Evolutionary conservation across 2,113 vertebrate species (phyloP).

Genomic region (Phalacrocorax pelagicus): DNA sequence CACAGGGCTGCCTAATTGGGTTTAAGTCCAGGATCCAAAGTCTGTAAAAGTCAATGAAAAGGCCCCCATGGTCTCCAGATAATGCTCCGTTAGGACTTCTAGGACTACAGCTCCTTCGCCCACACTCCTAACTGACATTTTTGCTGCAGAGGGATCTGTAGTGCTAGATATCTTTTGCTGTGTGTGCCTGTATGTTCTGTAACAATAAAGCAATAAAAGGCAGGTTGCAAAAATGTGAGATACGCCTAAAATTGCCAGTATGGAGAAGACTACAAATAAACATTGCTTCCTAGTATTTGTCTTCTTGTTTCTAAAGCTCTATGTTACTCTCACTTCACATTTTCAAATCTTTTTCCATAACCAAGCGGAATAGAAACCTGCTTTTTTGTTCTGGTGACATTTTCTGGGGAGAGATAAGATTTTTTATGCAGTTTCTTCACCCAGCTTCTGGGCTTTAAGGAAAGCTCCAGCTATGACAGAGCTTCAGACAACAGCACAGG

Average conservation of each 20-base stretch:
- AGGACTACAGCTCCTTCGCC: neutral
- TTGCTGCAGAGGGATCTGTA: neutral
- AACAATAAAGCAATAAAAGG: neutral
- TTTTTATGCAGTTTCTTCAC: neutral
- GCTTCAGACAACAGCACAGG: neutral
- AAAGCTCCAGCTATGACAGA: neutral
- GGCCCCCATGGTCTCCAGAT: neutral
- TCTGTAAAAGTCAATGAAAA: neutral
- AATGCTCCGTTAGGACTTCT: neutral
- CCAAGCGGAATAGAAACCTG: neutral
- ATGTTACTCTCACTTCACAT: constrained; percentile 2
- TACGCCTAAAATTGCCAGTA: neutral
- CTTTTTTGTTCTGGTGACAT: neutral
- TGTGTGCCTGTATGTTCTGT: neutral
- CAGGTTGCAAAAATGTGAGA: neutral
- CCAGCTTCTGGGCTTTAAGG: neutral
- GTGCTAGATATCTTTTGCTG: neutral
- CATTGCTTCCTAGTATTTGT: neutral
- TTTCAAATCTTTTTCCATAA: neutral
- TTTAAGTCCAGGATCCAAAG: neutral
- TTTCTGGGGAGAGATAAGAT: neutral
- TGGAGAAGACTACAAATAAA: neutral
- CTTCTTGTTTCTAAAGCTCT: constrained; percentile 1
- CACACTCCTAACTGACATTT: neutral
- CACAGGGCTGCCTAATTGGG: neutral